Base-by-base conservation (phyloP, 2,797 vertebrate species). In the Rhincodon typus region DNA sequence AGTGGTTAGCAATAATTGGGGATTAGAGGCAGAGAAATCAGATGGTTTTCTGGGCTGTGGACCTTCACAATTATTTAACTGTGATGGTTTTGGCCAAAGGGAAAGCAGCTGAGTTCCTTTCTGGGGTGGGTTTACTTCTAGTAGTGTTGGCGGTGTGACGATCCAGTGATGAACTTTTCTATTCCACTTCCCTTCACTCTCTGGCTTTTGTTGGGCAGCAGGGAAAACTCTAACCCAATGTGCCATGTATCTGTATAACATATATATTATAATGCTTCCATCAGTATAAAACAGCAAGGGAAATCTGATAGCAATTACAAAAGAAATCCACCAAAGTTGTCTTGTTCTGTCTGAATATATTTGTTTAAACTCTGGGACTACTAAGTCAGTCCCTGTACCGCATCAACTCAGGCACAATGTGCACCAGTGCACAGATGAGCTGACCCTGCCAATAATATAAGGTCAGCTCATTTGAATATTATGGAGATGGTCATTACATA, bases 301-400 rank as follows among this genome's bases (percentile, higher is more conserved):
- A 93, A 93, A 93, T 93, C 90, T 67, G 90, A 93, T 25, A 93
- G 90, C 90, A 93, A 93, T 93, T 93, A 93, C 90, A 93, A 93
- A 93, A 12, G 66, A 69, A 93, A 93, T 42, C 90, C 69, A 69
- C 90, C 34, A 93, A 93, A 93, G 90, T 93, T 93, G 66, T 93
- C 90, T 93, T 93, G 66, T 93, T 93, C 66, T 93, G 90, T 69
- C 90, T 93, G 62, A 93, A 93, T 93, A 93, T 93, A 93, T 93
- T 93, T 93, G 90, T 93, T 93, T 93, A 67, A 93, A 93, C 90
- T 42, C 38, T 42, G 90, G n/a, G n/a, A 66, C 90, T n/a, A n/a
- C 3, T 42, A 93, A 69, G 66, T 69, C 67, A n/a, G 90, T 93
- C 90, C 62, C 90, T 38, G 19, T 69, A 66, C 62, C 62, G 90